Percentiles rank a stretch among this genome's conserved stretches.
These are phyloP conservation scores for Petrocephalus zakoni DNA, from an alignment of 2,113 vertebrate species.

Conservation along the genomic window DNA sequence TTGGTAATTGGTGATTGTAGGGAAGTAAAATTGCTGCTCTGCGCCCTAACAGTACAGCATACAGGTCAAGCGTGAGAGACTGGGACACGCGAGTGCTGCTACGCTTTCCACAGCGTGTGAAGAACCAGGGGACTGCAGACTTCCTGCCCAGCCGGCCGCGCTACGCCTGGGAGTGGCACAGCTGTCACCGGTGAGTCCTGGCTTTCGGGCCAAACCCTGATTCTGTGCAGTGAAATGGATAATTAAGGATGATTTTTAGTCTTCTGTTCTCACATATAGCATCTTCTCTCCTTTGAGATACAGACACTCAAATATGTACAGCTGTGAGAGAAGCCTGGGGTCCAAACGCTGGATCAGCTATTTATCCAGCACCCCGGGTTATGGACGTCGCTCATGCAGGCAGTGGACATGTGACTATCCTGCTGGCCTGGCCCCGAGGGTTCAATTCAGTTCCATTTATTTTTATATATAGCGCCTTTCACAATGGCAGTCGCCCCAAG, in stretches of 20 bases:
- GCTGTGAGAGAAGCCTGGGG: not conserved
- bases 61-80: constrained; percentile 67
- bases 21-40: not conserved
- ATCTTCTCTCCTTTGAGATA: not conserved
- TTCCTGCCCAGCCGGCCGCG: constrained; percentile 88
- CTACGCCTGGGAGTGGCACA: constrained; percentile 97
- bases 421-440: not conserved
- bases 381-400: not conserved
- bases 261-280: too few relatives aligned
- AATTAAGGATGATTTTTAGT: not conserved
- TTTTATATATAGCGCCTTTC: too few relatives aligned
- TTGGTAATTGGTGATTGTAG: too few relatives aligned
- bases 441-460: too few relatives aligned
- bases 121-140: constrained; percentile 93
- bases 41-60: constrained; percentile 67
- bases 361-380: not conserved
- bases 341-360: not conserved
- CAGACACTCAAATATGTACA: not conserved
- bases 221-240: not conserved
- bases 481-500: too few relatives aligned
- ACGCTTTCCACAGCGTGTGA: constrained; percentile 89
- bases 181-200: constrained; percentile 85
- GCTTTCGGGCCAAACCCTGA: not conserved
- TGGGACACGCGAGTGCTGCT: constrained; percentile 87
- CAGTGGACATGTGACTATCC: not conserved